A percentile compares a stretch with the other conserved stretches of the same genome.
phyloP scores from a whole-genome alignment of 64 coral and sea anemone species.

The Stichodactyla mertensii region DNA sequence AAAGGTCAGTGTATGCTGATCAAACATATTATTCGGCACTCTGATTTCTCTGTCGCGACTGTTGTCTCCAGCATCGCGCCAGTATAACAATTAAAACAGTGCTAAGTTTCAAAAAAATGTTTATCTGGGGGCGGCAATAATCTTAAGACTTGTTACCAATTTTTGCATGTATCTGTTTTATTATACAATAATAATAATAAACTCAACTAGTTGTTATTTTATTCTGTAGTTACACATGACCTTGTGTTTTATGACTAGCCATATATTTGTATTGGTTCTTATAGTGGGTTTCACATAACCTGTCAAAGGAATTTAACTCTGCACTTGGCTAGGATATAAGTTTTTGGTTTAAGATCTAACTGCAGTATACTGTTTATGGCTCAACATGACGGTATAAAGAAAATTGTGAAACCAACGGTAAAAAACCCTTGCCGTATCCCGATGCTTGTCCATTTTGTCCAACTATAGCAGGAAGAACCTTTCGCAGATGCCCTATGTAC shows the following conservation, averaged over 20 bases:
- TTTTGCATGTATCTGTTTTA: background rate
- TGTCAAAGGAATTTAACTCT: no score
- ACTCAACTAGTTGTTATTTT: background rate
- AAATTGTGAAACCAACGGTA: background rate
- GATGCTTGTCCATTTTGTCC: conserved; percentile 6
- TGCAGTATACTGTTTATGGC: no score
- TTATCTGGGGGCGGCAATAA: background rate
- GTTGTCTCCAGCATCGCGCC: no score
- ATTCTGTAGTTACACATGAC: background rate
- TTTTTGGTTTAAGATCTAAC: no score
- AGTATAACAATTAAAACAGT: no score
- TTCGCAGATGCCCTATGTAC: conserved; percentile 25
- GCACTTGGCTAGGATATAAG: no score
- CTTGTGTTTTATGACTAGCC: background rate
- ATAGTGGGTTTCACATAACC: no score
- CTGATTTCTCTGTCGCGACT: no score
- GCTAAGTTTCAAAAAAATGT: background rate
- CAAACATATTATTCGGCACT: no score
- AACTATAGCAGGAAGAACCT: conserved; percentile 22
- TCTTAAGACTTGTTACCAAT: background rate
- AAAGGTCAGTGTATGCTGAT: no score
- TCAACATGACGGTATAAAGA: no score
- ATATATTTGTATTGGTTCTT: background rate
- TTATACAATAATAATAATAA: background rate
- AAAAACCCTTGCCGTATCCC: background rate